These are phyloP conservation scores for Cheilosia vulpina DNA, from an alignment of 2,888 invertebrate genomes.

Conservation along the genomic window DNA sequence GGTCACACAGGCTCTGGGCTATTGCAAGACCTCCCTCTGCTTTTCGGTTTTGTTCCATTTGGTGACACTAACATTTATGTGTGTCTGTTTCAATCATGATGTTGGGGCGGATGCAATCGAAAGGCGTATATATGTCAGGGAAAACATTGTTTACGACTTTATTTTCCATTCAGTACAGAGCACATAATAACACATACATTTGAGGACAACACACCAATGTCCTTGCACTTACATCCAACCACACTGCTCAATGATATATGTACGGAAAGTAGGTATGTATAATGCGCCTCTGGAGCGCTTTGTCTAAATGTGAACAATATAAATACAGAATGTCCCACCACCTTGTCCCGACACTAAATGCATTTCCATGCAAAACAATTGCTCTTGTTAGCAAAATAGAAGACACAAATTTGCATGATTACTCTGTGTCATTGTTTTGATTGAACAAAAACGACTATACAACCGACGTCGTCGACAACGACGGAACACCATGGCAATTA, in stretches of 20 bases:
- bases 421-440: slow-evolving; percentile 69
- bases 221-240: slow-evolving; percentile 21
- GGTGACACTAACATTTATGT: slow-evolving; percentile 31
- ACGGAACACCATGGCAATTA: slow-evolving; percentile 53
- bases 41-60: slow-evolving; percentile 21
- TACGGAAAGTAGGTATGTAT: not conserved
- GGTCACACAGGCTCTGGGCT: slow-evolving; percentile 1
- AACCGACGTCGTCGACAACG: slow-evolving; percentile 28
- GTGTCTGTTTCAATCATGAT: slow-evolving; percentile 18
- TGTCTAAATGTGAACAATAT: slow-evolving; percentile 32
- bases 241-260: not conserved
- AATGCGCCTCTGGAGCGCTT: slow-evolving; percentile 9
- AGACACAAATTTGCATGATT: slow-evolving; percentile 73
- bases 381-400: slow-evolving; percentile 59
- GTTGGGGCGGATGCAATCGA: slow-evolving; percentile 40
- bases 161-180: slow-evolving; percentile 41
- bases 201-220: slow-evolving; percentile 35
- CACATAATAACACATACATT: slow-evolving; percentile 1
- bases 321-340: not conserved
- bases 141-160: slow-evolving; percentile 65
- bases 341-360: slow-evolving; percentile 29
- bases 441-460: slow-evolving; percentile 62
- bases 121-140: slow-evolving; percentile 46
- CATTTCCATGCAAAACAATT: slow-evolving; percentile 59
- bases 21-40: not conserved